Conservation (phyloP, 1,140 invertebrate species). For the Hylyphantes graminicola region DNA sequence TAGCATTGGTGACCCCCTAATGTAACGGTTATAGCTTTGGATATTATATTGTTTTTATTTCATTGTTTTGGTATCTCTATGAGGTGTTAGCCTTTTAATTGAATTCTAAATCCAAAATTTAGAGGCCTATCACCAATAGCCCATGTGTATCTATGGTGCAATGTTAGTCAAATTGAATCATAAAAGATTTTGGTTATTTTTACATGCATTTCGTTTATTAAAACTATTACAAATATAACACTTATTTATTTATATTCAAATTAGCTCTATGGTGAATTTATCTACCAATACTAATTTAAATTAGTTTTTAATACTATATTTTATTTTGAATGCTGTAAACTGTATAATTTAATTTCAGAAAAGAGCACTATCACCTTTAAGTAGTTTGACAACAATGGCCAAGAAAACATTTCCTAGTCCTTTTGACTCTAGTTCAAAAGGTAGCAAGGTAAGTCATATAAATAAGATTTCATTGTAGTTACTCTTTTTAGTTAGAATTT, state of each 20-base stretch:
- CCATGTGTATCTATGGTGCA: too few relatives aligned
- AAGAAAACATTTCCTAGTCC: constrained; percentile 69
- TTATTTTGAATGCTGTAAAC: not conserved
- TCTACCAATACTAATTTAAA: not conserved
- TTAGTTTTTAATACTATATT: not conserved
- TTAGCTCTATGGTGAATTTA: not conserved
- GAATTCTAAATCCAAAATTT: too few relatives aligned
- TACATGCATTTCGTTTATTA: too few relatives aligned
- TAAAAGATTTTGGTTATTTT: too few relatives aligned
- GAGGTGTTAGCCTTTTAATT: too few relatives aligned
- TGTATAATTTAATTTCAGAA: constrained; percentile 33
- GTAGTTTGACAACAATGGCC: constrained; percentile 63
- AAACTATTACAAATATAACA: too few relatives aligned
- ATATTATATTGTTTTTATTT: too few relatives aligned
- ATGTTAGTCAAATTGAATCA: too few relatives aligned
- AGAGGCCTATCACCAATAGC: too few relatives aligned
- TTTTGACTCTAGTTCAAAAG: constrained; percentile 66
- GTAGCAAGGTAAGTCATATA: constrained; percentile 65
- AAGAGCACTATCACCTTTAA: constrained; percentile 40
- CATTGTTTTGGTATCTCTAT: too few relatives aligned
- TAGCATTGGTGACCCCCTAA: too few relatives aligned
- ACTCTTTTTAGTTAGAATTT: not conserved
- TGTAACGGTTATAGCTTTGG: too few relatives aligned
- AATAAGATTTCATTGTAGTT: not conserved
- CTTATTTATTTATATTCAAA: not conserved